These are phyloP conservation scores for Ciona savignyi DNA, from an alignment of 23 tunicate species.

Conservation along the genomic window DNA sequence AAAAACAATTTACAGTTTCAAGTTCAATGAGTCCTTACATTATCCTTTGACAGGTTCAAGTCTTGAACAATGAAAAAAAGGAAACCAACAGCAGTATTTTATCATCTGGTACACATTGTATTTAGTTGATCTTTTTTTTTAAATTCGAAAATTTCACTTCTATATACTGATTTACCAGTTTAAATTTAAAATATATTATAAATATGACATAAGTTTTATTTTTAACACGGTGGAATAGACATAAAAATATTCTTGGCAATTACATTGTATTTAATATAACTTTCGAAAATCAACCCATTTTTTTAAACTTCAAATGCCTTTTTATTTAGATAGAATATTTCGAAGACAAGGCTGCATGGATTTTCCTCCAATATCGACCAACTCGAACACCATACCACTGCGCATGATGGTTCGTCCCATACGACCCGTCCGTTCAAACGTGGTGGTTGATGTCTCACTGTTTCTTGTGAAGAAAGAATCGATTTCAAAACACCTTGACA, in stretches of 20 bases:
- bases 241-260: too few relatives aligned
- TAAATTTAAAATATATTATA: too few relatives aligned
- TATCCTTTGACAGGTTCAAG: not conserved
- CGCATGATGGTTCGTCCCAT: constrained; percentile 28
- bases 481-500: constrained; percentile 37
- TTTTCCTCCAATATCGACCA: not conserved
- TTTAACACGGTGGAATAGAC: too few relatives aligned
- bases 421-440: constrained; percentile 30
- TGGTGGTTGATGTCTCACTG: constrained; percentile 66
- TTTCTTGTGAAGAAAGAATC: constrained; percentile 62
- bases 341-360: not conserved
- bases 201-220: too few relatives aligned
- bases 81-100: not conserved
- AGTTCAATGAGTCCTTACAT: too few relatives aligned
- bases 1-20: too few relatives aligned
- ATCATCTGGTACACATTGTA: not conserved
- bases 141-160: too few relatives aligned
- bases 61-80: not conserved
- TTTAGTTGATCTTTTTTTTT: too few relatives aligned
- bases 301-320: too few relatives aligned
- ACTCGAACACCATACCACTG: constrained; percentile 27
- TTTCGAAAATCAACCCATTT: too few relatives aligned
- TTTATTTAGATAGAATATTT: not conserved
- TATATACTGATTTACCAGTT: too few relatives aligned
- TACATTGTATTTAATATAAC: too few relatives aligned